These are phyloP conservation scores for Priocnemis perturbator DNA, from an alignment of 2,888 invertebrate genomes.

Conservation along the genomic window DNA sequence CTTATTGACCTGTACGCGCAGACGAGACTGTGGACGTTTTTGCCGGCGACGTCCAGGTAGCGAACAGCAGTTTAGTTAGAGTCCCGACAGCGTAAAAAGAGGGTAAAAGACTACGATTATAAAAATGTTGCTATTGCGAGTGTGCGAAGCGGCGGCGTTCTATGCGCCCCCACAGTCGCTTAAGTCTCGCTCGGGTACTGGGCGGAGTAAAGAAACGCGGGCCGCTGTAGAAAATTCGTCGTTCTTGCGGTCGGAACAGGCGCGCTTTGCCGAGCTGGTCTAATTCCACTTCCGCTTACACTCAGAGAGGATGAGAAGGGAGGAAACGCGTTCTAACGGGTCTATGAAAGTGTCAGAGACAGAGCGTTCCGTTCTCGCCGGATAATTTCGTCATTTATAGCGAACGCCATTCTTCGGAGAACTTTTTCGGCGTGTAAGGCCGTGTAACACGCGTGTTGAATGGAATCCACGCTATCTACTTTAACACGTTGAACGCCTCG, in stretches of 20 bases:
- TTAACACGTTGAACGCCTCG: not conserved
- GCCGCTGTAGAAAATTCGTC: conserved; percentile 23
- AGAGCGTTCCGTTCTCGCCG: conserved; percentile 36
- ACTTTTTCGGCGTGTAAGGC: not conserved
- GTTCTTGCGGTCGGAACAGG: conserved; percentile 28
- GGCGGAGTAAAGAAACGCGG: conserved; percentile 23
- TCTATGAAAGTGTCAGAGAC: conserved; percentile 48
- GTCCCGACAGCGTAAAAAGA: no score
- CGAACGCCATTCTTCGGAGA: conserved; percentile 38
- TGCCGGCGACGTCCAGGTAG: no score
- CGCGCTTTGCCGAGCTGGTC: conserved; percentile 24
- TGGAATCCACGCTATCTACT: not conserved
- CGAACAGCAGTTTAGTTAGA: no score
- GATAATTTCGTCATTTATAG: conserved; percentile 52
- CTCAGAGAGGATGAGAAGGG: conserved; percentile 23
- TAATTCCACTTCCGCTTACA: conserved; percentile 31
- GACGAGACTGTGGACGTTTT: no score
- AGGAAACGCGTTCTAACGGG: conserved; percentile 27
- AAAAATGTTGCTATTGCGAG: no score
- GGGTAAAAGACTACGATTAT: no score
- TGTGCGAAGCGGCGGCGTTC: no score
- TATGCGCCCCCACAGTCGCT: no score
- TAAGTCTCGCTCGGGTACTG: not conserved
- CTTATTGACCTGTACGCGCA: not conserved
- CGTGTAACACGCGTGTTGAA: no score